Conservation (phyloP, 2,888 invertebrate genomes). For the Eubasilissa splendida region DNA sequence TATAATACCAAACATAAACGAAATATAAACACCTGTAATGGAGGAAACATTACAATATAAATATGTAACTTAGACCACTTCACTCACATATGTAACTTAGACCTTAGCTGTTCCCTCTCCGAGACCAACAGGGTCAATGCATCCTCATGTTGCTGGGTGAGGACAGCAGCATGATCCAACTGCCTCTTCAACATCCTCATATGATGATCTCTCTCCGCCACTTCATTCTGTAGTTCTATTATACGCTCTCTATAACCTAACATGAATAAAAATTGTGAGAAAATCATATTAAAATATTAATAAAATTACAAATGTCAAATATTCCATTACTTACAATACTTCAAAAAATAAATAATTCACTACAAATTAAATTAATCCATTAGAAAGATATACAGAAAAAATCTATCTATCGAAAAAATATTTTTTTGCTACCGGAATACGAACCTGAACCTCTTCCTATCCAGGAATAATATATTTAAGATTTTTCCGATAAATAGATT, state of each 20-base stretch:
- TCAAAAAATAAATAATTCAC: too few species aligned
- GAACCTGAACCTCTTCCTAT: too few species aligned
- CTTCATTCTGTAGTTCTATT: conserved; percentile 42
- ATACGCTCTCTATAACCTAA: conserved; percentile 46
- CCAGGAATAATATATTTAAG: too few species aligned
- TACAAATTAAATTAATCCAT: too few species aligned
- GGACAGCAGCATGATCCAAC: conserved; percentile 39
- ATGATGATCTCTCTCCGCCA: conserved; percentile 43
- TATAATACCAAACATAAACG: not conserved
- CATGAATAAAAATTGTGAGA: not conserved
- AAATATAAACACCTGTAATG: too few species aligned
- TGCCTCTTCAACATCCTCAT: conserved; percentile 36
- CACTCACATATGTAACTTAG: conserved; percentile 38
- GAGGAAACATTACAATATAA: not conserved
- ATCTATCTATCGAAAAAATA: too few species aligned
- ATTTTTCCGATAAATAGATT: too few species aligned
- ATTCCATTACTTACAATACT: too few species aligned
- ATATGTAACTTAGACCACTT: not conserved
- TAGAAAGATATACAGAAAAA: too few species aligned
- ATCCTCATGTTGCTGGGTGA: conserved; percentile 51
- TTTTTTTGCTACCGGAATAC: too few species aligned
- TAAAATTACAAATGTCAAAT: too few species aligned
- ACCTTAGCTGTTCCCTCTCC: conserved; percentile 44
- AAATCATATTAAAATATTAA: too few species aligned
- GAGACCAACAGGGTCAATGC: conserved; percentile 29